These are phyloP conservation scores for Lindbergichthys nudifrons DNA, from an alignment of 2,797 vertebrate genomes.

Conservation along the genomic window DNA sequence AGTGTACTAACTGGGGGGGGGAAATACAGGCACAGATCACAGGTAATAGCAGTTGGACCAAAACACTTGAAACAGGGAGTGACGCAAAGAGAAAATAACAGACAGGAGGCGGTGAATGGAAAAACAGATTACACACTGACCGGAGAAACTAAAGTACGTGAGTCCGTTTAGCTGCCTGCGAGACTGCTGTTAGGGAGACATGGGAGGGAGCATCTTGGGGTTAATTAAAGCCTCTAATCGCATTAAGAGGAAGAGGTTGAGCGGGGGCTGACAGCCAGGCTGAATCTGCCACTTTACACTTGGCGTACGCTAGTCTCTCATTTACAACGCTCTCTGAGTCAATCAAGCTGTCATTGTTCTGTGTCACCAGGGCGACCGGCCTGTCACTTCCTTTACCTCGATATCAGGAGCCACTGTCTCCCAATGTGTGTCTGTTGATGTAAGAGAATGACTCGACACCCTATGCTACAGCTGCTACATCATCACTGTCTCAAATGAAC, in stretches of 20 bases:
- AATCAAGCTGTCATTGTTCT: conserved; percentile 56
- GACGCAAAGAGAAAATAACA: conserved; percentile 11
- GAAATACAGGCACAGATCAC: conserved; percentile 1
- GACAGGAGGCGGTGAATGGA: background rate
- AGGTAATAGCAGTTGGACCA: conserved; percentile 12
- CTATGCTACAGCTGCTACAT: background rate
- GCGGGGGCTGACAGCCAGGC: conserved; percentile 31
- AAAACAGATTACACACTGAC: background rate
- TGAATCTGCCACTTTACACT: conserved; percentile 56
- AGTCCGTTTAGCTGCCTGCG: conserved; percentile 19
- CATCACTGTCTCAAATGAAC: background rate
- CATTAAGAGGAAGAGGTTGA: conserved; percentile 57
- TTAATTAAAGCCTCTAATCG: conserved; percentile 75
- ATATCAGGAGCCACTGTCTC: conserved; percentile 12
- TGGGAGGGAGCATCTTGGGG: conserved; percentile 34
- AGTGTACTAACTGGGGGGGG: background rate
- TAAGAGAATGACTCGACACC: background rate
- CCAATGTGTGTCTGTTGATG: background rate
- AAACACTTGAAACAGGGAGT: background rate
- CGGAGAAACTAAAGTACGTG: conserved; percentile 12
- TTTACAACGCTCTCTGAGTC: conserved; percentile 56
- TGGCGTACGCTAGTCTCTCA: conserved; percentile 47
- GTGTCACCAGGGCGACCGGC: conserved; percentile 20
- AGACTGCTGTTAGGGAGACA: conserved; percentile 28
- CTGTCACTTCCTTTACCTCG: conserved; percentile 53